phyloP scores from a whole-genome alignment of 2,888 invertebrate genomes.

The Lasioglossum zephyrum region DNA sequence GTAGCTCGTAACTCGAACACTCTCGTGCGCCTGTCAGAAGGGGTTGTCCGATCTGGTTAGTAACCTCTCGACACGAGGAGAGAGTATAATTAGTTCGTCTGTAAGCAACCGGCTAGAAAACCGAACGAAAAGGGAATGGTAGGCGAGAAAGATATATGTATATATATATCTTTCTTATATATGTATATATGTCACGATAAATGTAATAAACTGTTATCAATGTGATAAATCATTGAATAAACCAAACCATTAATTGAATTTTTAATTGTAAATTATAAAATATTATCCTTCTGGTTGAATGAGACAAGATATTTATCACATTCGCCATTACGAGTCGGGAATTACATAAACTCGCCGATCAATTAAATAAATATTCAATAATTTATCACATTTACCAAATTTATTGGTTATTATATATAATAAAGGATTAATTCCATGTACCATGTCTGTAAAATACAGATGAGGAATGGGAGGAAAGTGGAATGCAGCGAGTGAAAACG shows the following conservation, averaged over 20 bases:
- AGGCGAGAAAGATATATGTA: neutral
- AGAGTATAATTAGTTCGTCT: constrained; percentile 62
- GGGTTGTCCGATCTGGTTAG: constrained; percentile 64
- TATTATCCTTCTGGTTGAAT: too few relatives aligned
- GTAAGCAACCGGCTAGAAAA: constrained; percentile 41
- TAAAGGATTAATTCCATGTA: too few relatives aligned
- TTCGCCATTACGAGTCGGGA: too few relatives aligned
- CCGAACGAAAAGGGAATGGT: constrained; percentile 17
- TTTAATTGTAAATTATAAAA: too few relatives aligned
- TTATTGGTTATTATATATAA: too few relatives aligned
- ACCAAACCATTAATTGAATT: too few relatives aligned
- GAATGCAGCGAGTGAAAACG: neutral
- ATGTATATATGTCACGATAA: neutral
- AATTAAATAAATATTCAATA: too few relatives aligned
- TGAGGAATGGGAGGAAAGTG: neutral
- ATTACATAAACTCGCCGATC: too few relatives aligned
- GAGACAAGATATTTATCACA: too few relatives aligned
- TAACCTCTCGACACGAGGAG: constrained; percentile 66
- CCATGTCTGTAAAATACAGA: neutral
- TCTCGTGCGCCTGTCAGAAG: constrained; percentile 43
- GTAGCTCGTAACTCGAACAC: constrained; percentile 11
- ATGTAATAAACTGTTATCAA: too few relatives aligned
- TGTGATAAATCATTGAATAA: too few relatives aligned
- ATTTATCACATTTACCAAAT: too few relatives aligned
- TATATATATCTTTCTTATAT: neutral